Evolutionary conservation across 53 echinoderm and acorn worm genomes (phyloP).

Genomic region (Antedon mediterranea): DNA sequence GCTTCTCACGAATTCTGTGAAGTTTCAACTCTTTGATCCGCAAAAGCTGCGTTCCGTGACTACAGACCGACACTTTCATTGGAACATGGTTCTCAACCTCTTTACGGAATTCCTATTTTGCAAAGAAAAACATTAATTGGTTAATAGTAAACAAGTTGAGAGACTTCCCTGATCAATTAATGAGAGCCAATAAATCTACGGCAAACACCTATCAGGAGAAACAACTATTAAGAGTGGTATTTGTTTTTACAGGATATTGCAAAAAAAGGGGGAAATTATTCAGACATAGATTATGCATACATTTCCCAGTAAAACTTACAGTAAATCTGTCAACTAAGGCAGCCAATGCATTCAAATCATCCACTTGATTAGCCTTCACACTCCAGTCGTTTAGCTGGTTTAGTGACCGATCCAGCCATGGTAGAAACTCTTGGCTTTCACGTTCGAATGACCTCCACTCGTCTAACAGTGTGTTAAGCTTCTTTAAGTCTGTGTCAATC

Average conservation of each 20-base stretch:
- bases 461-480: slow-evolving; percentile 46
- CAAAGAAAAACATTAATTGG: neutral
- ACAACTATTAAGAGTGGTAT: too few relatives aligned
- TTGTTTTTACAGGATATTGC: too few relatives aligned
- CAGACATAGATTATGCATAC: too few relatives aligned
- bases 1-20: slow-evolving; percentile 51
- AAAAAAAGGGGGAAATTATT: too few relatives aligned
- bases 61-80: slow-evolving; percentile 51
- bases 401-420: slow-evolving; percentile 47
- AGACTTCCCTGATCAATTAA: too few relatives aligned
- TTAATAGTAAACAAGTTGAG: too few relatives aligned
- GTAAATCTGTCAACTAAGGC: slow-evolving; percentile 66
- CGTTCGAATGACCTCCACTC: slow-evolving; percentile 78
- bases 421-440: slow-evolving; percentile 42
- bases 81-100: slow-evolving; percentile 68
- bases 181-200: too few relatives aligned
- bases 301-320: slow-evolving; percentile 26
- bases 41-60: slow-evolving; percentile 71
- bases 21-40: slow-evolving; percentile 79
- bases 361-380: slow-evolving; percentile 17
- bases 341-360: slow-evolving; percentile 46
- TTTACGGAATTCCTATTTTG: slow-evolving; percentile 61
- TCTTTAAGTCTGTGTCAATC: slow-evolving; percentile 56
- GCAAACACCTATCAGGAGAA: too few relatives aligned
- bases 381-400: slow-evolving; percentile 40